phyloP scores from a whole-genome alignment of 2,888 invertebrate genomes.

The Sphaerophoria rueppellii region DNA sequence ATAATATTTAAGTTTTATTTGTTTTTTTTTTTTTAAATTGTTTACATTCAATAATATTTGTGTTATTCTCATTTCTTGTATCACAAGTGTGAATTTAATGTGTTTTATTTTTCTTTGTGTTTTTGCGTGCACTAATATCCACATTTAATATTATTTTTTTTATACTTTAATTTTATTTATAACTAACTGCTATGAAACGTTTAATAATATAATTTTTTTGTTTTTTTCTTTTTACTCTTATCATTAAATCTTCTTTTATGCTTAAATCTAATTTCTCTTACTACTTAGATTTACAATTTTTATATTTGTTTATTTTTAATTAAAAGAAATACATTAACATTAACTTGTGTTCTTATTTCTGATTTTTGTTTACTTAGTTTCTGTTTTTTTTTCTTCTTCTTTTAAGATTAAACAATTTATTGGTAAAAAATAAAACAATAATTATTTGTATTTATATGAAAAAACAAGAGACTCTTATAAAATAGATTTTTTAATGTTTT shows the following conservation, averaged over 20 bases:
- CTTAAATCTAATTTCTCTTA: slow-evolving; percentile 47
- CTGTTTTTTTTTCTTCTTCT: slow-evolving; percentile 23
- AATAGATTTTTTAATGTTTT: slow-evolving; percentile 58
- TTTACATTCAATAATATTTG: slow-evolving; percentile 30
- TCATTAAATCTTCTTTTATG: slow-evolving; percentile 32
- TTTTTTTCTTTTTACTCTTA: slow-evolving; percentile 28
- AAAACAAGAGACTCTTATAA: slow-evolving; percentile 74
- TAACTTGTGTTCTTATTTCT: slow-evolving; percentile 53
- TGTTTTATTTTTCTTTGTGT: slow-evolving; percentile 31
- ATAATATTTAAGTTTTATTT: slow-evolving; percentile 49
- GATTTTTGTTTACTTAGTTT: slow-evolving; percentile 28
- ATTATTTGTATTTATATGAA: slow-evolving; percentile 61
- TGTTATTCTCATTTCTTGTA: slow-evolving; percentile 52
- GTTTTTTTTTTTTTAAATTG: slow-evolving; percentile 27
- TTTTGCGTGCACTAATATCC: slow-evolving; percentile 67
- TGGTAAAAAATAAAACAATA: slow-evolving; percentile 65
- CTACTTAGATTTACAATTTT: slow-evolving; percentile 63
- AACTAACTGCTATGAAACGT: slow-evolving; percentile 71
- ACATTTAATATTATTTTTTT: slow-evolving; percentile 35
- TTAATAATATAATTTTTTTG: slow-evolving; percentile 49
- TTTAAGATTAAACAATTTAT: slow-evolving; percentile 66
- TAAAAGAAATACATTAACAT: slow-evolving; percentile 71
- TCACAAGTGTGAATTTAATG: slow-evolving; percentile 65
- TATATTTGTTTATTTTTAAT: slow-evolving; percentile 33
- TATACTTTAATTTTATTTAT: slow-evolving; percentile 41